Percentiles rank a stretch among this genome's conserved stretches.
Evolutionary conservation across 2,797 vertebrate genomes (phyloP).

Genomic region (Bradypus variegatus): DNA sequence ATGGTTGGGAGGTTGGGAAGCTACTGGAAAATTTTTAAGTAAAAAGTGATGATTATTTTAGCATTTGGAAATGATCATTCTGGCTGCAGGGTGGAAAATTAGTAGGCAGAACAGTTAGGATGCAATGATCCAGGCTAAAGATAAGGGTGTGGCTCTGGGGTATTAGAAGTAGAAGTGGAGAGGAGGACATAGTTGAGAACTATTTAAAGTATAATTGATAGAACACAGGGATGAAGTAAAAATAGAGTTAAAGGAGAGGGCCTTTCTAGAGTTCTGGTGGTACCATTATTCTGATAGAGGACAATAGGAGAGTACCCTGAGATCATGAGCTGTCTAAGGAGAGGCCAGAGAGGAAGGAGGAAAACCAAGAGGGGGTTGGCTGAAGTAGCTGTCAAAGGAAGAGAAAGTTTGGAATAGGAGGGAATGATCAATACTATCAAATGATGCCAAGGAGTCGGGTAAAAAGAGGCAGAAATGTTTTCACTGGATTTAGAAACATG

Average conservation of each 20-base stretch:
- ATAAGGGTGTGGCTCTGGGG: not conserved
- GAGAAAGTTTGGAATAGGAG: not conserved
- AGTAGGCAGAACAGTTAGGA: not conserved
- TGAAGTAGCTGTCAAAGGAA: not conserved
- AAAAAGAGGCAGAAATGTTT: not conserved
- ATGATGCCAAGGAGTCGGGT: not conserved
- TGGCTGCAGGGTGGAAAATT: not conserved
- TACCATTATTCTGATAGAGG: not conserved
- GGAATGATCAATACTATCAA: not conserved
- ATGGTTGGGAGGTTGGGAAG: too few species aligned
- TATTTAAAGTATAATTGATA: not conserved
- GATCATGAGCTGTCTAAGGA: not conserved
- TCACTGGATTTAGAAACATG: not conserved
- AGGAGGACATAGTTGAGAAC: not conserved
- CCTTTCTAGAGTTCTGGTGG: not conserved
- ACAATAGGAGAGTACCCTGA: not conserved
- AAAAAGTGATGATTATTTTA: not conserved
- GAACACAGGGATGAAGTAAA: not conserved
- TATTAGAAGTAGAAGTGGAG: not conserved
- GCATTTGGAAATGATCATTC: not conserved
- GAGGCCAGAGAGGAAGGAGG: not conserved
- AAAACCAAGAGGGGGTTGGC: not conserved
- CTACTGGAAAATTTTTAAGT: not conserved
- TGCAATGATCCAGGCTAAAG: not conserved
- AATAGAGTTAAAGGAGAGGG: not conserved